These are phyloP conservation scores for Melanostigma gelatinosum DNA, from an alignment of 2,113 vertebrate species.

Conservation along the genomic window DNA sequence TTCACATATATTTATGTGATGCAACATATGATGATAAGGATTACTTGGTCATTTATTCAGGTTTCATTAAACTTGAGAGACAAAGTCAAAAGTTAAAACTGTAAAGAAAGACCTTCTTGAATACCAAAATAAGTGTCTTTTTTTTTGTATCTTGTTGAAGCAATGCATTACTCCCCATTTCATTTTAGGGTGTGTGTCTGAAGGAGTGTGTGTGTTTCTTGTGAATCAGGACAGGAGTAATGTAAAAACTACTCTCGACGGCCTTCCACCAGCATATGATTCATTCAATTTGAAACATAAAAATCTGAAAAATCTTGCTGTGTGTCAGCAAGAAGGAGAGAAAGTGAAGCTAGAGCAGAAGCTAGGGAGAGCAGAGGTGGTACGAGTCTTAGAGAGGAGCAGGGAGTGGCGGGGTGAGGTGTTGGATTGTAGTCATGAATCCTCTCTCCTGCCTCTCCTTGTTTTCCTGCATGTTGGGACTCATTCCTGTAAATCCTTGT, in stretches of 20 bases:
- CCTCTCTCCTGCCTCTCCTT: constrained; percentile 49
- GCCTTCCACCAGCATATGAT: background rate
- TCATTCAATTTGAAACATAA: background rate
- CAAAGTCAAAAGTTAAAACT: background rate
- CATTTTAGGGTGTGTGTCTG: constrained; percentile 4
- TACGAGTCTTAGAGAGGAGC: constrained; percentile 52
- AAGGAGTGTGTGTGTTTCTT: constrained; percentile 17
- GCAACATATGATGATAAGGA: background rate
- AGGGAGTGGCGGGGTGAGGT: constrained; percentile 69
- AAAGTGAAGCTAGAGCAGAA: constrained; percentile 14
- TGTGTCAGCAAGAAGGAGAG: background rate
- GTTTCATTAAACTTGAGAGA: background rate
- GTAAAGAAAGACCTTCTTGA: background rate
- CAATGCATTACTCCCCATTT: background rate
- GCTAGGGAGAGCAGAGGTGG: constrained; percentile 3
- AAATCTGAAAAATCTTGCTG: background rate
- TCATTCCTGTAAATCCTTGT: constrained; percentile 33
- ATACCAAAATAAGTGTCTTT: background rate
- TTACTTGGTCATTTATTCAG: background rate
- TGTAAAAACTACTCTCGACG: background rate
- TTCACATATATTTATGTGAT: constrained; percentile 44
- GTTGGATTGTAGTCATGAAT: constrained; percentile 42
- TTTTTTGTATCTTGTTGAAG: background rate
- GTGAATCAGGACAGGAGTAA: constrained; percentile 32
- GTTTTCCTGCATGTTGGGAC: constrained; percentile 65